Base-by-base conservation (phyloP, 2,888 invertebrate genomes). In the Drosophila demipolita region DNA sequence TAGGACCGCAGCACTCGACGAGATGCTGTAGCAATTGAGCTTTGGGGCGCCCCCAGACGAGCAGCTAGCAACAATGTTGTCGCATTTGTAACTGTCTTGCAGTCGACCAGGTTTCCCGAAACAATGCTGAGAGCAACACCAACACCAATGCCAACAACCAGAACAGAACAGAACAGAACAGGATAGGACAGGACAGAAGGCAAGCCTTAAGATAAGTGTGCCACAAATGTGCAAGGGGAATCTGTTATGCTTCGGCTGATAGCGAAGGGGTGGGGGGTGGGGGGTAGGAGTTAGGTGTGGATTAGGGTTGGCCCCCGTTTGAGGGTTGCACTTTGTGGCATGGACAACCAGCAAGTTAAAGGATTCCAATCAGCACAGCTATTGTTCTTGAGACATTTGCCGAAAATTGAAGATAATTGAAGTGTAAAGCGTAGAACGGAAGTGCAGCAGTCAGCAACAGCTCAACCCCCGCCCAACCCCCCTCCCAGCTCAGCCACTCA, bases 341-440 rank as follows among this genome's bases (percentile, higher is more conserved):
- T 49, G 61, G 23, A 59, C 64, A 70, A 53, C 67, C 65, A 75
- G 80, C 80, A 85, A 84, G 85, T 82, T 83, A 87, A 89, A 87
- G 89, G 87, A 89, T 87, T 87, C 87, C 90, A 90, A 90, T 90
- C 90, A 90, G 80, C 82, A 83, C 73, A 75, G 78, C 82, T 76
- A 90, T 90, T 90, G 89, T 90, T 90, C 89, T 90, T 88, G 87
- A 90, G 90, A 90, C 90, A 87, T 89, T 90, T 80, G 81, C 82
- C 73, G 84, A 81, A 90, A 89, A 88, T 90, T 90, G 90, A 83
- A 90, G 89, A 90, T 90, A 90, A 90, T 90, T 90, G 89, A 90
- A 90, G 89, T 88, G 89, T 86, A 83, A 87, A 90, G 80, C 85
- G 83, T 79, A 66, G 77, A 78, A 68, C 88, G 90, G 88, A 90